phyloP scores from a whole-genome alignment of 53 echinoderm and acorn worm genomes.

The Zoroaster sp. region DNA sequence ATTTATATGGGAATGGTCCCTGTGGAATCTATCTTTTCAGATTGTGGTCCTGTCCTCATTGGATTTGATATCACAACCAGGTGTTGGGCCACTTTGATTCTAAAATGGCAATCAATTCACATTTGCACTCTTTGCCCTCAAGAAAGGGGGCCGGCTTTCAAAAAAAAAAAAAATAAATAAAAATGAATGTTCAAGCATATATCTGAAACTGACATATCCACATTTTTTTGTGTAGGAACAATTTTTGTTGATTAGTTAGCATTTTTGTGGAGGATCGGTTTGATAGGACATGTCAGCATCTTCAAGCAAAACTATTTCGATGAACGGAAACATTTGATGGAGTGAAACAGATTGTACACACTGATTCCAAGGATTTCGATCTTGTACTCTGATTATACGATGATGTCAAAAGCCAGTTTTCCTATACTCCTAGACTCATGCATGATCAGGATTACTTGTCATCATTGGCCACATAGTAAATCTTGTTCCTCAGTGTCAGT shows the following conservation, averaged over 20 bases:
- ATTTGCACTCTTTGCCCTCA: constrained; percentile 3
- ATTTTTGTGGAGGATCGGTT: neutral
- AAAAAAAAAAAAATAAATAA: neutral
- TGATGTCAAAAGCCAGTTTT: too few species aligned
- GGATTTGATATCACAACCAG: constrained; percentile 34
- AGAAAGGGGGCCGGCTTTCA: neutral
- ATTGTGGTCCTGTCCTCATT: neutral
- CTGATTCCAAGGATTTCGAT: neutral
- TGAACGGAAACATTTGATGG: neutral
- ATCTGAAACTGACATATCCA: neutral
- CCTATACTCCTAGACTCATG: too few species aligned
- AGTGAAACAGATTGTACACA: neutral
- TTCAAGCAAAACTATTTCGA: neutral
- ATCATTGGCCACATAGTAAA: too few species aligned
- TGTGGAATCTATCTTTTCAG: constrained; percentile 29
- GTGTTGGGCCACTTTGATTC: constrained; percentile 7
- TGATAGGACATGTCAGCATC: neutral
- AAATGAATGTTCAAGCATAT: neutral
- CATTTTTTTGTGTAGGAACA: neutral
- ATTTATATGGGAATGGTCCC: constrained; percentile 18
- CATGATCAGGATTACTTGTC: too few species aligned
- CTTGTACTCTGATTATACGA: too few species aligned
- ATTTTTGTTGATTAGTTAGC: neutral
- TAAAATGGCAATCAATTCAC: constrained; percentile 27
- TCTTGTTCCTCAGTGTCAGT: neutral